Evolutionary conservation across 2,888 invertebrate species (phyloP), one percentile per base, ranked within the genome.

Genomic region (Chironomus riparius): DNA sequence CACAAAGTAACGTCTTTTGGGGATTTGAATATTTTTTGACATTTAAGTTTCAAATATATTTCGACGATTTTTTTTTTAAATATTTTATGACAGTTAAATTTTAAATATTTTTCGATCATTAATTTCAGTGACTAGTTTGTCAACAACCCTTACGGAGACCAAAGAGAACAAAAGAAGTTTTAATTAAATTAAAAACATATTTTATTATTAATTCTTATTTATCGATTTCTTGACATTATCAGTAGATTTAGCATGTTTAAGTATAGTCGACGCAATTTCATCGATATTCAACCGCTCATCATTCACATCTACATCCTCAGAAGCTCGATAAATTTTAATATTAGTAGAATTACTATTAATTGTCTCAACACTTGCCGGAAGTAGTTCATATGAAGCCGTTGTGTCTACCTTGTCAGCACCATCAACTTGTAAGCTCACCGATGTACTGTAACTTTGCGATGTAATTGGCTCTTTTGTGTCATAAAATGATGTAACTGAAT

Each of bases 361-460:
- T 47, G 76, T 61, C 62, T 79, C 76, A 62, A 79, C 76, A 47
- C 77, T 47, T 0, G 78, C 79, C 50, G 78, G 62, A 50, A 77
- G 69, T 13, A 79, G 22, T 68, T 79, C 79, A 21, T 79, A 75
- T 77, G 56, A 56, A 6, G 77, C 78, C 15, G 77, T 70, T n/a
- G 70, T 24, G 12, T 50, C 12, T 61, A 22, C 7, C 10, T 56
- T 47, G n/a, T 13, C 24, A n/a, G n/a, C n/a, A 7, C 28, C 12
- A 13, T 84, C 85, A 69, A 87, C 83, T 80, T 86, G 83, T 73
- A 86, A 83, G 80, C 86, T 87, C 4, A 87, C 85, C 2, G 87
- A 87, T 70, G 86, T 87, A 77, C 85, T 85, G 13, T 84, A 85
- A 76, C 87, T 87, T 79, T 86, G 86, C 77, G 85, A 85, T 7